These are phyloP conservation scores for Zalophus californianus DNA, from an alignment of 2,797 vertebrate genomes.

Conservation along the genomic window DNA sequence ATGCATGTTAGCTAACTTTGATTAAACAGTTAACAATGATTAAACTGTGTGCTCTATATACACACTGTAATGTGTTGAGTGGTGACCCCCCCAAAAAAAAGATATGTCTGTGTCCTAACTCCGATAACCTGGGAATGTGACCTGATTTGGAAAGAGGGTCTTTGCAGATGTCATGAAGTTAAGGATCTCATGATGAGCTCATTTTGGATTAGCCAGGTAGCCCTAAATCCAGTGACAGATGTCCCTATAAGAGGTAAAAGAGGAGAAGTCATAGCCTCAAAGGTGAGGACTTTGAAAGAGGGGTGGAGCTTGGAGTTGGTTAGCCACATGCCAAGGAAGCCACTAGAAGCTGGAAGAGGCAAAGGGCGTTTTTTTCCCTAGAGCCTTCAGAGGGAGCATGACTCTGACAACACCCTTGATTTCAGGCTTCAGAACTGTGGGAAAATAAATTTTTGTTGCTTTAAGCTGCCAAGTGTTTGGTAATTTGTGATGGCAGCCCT, in stretches of 20 bases:
- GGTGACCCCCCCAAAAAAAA: not conserved
- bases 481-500: not conserved
- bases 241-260: not conserved
- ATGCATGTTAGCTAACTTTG: not conserved
- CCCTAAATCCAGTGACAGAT: conserved; percentile 9
- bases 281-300: not conserved
- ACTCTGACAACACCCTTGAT: not conserved
- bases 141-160: not conserved
- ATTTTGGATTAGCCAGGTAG: not conserved
- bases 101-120: not conserved
- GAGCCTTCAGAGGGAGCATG: not conserved
- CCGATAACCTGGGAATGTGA: not conserved
- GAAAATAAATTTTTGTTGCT: not conserved
- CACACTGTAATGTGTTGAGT: not conserved
- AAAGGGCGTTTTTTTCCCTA: not conserved
- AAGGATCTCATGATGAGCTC: not conserved
- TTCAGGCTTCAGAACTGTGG: not conserved
- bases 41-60: not conserved
- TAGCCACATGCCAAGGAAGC: not conserved
- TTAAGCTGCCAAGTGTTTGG: not conserved
- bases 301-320: not conserved
- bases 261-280: not conserved
- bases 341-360: not conserved
- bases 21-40: not conserved
- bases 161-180: not conserved